phyloP scores from a whole-genome alignment of 2,888 invertebrate species.

The Ceramica pisi region DNA sequence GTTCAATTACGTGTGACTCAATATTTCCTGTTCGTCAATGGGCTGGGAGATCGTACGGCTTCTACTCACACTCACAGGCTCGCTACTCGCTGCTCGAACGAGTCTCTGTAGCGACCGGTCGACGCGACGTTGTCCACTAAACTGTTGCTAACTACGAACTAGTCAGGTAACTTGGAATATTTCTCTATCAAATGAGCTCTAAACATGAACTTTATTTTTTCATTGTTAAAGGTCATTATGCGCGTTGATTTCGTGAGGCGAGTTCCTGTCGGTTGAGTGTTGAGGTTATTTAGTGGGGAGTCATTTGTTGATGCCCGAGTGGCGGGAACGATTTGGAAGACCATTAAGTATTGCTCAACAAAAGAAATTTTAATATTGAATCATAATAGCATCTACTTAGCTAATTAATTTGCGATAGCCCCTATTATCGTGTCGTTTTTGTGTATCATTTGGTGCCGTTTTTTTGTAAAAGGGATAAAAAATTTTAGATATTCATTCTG shows the following conservation, averaged over 20 bases:
- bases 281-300: constrained; percentile 31
- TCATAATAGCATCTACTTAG: not conserved
- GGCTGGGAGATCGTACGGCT: constrained; percentile 69
- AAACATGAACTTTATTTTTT: constrained; percentile 43
- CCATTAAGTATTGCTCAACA: constrained; percentile 17
- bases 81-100: constrained; percentile 21
- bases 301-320: constrained; percentile 21
- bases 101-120: constrained; percentile 41
- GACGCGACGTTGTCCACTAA: constrained; percentile 46
- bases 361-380: constrained; percentile 4
- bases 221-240: constrained; percentile 54
- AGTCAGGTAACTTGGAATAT: constrained; percentile 56
- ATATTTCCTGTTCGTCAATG: constrained; percentile 72
- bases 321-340: not conserved
- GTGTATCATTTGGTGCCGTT: not conserved
- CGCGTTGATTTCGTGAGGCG: constrained; percentile 13
- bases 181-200: constrained; percentile 25
- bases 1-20: constrained; percentile 60
- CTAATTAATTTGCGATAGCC: not conserved
- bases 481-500: not conserved
- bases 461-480: not conserved
- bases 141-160: constrained; percentile 54
- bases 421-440: too few relatives aligned
- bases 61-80: constrained; percentile 66
- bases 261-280: constrained; percentile 8